Conservation (phyloP, 2,888 invertebrate species). For the Bibio marci region DNA sequence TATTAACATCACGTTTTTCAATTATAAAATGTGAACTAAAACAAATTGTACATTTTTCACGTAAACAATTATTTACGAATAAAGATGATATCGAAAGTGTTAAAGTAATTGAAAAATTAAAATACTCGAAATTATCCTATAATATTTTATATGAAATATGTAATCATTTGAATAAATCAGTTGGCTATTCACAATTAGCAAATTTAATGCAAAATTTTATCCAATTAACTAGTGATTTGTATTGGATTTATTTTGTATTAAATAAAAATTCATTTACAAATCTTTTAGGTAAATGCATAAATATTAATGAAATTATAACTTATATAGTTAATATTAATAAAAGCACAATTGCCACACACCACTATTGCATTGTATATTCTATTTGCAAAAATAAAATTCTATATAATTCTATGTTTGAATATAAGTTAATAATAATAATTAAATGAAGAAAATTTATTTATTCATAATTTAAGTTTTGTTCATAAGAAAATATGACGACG, state of each 20-base stretch:
- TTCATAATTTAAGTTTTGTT: too few species aligned
- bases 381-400: too few species aligned
- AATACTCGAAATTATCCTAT: slow-evolving; percentile 7
- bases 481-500: too few species aligned
- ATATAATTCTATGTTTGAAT: too few species aligned
- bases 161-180: slow-evolving; percentile 8
- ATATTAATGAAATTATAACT: neutral
- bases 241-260: slow-evolving; percentile 9
- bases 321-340: neutral
- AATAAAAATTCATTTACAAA: slow-evolving; percentile 6
- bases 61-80: neutral
- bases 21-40: slow-evolving; percentile 7
- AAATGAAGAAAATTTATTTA: too few species aligned
- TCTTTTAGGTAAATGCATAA: slow-evolving; percentile 5
- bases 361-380: too few species aligned
- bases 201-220: slow-evolving; percentile 11
- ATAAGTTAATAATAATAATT: too few species aligned
- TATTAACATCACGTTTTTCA: slow-evolving; percentile 5
- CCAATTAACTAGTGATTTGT: slow-evolving; percentile 10
- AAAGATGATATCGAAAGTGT: slow-evolving; percentile 3
- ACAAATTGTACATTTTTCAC: slow-evolving; percentile 4
- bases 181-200: slow-evolving; percentile 9
- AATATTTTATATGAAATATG: slow-evolving; percentile 10
- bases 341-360: too few species aligned
- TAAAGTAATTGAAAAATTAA: slow-evolving; percentile 6